Percentiles rank a stretch among this genome's conserved stretches.
These are phyloP conservation scores for Plestiodon gilberti DNA, from an alignment of 2,113 vertebrate species.

Conservation along the genomic window DNA sequence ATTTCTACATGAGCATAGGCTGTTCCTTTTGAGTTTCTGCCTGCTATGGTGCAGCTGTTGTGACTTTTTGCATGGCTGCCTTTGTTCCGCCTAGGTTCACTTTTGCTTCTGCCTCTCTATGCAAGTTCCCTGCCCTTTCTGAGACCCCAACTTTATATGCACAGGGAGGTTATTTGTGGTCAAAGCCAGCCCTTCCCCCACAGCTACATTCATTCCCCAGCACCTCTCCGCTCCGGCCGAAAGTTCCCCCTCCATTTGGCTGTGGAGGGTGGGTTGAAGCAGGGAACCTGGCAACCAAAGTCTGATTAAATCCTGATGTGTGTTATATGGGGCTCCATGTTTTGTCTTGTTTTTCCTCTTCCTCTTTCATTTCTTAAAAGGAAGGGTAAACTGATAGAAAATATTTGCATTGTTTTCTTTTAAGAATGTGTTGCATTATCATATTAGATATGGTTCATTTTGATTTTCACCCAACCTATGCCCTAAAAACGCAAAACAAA, in stretches of 20 bases:
- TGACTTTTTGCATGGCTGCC: background rate
- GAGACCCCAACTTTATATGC: background rate
- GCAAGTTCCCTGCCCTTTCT: background rate
- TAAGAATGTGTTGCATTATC: background rate
- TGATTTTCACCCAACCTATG: background rate
- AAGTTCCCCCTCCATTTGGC: background rate
- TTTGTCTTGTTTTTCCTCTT: conserved; percentile 20
- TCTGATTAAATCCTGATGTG: conserved; percentile 9
- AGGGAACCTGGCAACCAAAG: conserved; percentile 5
- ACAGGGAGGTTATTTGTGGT: background rate
- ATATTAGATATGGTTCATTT: background rate
- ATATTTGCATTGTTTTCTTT: background rate
- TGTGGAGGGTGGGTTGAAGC: background rate
- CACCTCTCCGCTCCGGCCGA: fast-evolving
- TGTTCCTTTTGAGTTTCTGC: background rate
- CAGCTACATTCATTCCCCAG: background rate
- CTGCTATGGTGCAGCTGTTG: no score
- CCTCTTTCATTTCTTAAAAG: background rate
- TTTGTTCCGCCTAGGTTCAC: background rate
- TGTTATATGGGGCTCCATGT: background rate
- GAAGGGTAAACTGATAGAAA: background rate
- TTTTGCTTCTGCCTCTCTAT: background rate
- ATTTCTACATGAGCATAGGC: background rate
- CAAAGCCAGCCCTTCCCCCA: fast-evolving
- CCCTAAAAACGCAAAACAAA: no score